phyloP scores from a whole-genome alignment of 1,140 invertebrate species.

The Tetraneura akinire region DNA sequence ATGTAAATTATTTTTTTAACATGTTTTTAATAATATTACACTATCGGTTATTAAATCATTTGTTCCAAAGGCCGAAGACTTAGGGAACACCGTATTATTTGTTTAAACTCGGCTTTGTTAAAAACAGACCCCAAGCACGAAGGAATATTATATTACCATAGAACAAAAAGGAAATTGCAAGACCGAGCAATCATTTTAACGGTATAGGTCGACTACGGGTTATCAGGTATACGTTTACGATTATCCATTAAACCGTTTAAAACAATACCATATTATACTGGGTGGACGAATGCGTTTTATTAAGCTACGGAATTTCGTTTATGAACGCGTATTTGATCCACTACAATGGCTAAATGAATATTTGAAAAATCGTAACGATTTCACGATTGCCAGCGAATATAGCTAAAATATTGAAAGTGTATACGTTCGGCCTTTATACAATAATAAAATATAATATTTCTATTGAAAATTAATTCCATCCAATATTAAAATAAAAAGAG shows the following conservation, averaged over 20 bases:
- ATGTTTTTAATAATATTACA: too few relatives aligned
- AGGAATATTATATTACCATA: constrained; percentile 4
- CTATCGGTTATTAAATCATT: not conserved
- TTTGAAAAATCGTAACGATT: too few relatives aligned
- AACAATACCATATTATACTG: not conserved
- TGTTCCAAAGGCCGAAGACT: not conserved
- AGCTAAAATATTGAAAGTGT: too few relatives aligned
- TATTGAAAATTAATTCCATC: too few relatives aligned
- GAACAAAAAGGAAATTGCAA: not conserved
- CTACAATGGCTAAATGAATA: not conserved
- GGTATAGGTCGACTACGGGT: constrained; percentile 21
- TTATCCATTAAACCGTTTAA: constrained; percentile 42
- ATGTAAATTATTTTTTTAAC: too few relatives aligned
- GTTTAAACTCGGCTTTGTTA: constrained; percentile 14
- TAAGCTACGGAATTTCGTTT: not conserved
- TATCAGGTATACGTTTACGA: constrained; percentile 7
- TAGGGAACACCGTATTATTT: not conserved
- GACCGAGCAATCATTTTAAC: constrained; percentile 26
- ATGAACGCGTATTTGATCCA: not conserved
- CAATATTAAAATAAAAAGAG: too few relatives aligned
- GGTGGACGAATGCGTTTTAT: not conserved
- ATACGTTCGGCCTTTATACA: too few relatives aligned
- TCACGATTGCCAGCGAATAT: too few relatives aligned
- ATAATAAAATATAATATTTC: too few relatives aligned
- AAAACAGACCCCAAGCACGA: not conserved